Evolutionary conservation across 2,888 invertebrate genomes (phyloP), one percentile per base, ranked within the genome.

Genomic region (Sphaerophoria taeniata): DNA sequence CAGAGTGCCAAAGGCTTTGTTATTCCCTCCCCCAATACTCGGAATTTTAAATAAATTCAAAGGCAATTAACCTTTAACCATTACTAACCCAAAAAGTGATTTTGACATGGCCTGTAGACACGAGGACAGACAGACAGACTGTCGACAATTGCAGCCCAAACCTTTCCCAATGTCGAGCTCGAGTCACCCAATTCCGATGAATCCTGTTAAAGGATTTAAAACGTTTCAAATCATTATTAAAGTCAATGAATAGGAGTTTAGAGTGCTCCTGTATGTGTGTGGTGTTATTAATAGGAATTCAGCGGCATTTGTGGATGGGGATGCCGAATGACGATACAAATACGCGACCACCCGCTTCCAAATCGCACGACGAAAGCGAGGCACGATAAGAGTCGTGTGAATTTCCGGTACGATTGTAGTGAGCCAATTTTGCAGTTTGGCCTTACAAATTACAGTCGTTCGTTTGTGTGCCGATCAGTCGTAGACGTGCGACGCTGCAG

Each of bases 351-450:
- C n/a, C 31, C 14, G 14, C 24, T 16, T n/a, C 6, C n/a, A 34
- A 53, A 9, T 11, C 31, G 6, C 6, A 55, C 12, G 55, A 39
- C 31, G 9, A 58, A 24, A 12, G 43, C 43, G 12, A 43, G 3
- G 43, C 12, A 43, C 24, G 16, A 4, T 14, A 67, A 39, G 31
- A 69, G 63, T 69, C 63, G 47, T 61, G 63, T 53, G 65, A 77
- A 61, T 74, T 78, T 74, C 56, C 70, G 51, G 49, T 63, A 24
- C 67, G 55, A 74, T 71, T 83, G 83, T 43, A 78, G 83, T 79
- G 53, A 65, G 74, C 83, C 83, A 74, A 83, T 71, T 79, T 83
- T 74, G 65, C 74, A 70, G 74, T 79, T 69, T 74, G 83, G 83
- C 74, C 78, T 63, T 60, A 53, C 70, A 49, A 70, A 79, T 77